Percentiles rank a stretch among this genome's conserved stretches.
These are phyloP conservation scores for Caligus rogercresseyi DNA, from an alignment of 1,140 invertebrate species.

Conservation along the genomic window DNA sequence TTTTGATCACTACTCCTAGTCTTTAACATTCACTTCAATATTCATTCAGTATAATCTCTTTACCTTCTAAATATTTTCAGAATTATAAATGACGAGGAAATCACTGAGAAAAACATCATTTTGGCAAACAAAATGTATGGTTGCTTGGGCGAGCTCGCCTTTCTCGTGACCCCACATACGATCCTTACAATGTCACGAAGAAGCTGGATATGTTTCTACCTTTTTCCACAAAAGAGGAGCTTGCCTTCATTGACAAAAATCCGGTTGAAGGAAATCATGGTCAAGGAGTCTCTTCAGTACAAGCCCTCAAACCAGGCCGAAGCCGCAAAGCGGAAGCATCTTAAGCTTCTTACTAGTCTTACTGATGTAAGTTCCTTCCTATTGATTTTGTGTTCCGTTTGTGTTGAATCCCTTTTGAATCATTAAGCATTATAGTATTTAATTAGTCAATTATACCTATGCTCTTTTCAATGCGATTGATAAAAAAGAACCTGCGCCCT, in stretches of 20 bases:
- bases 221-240: neutral
- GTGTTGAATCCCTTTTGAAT: no score
- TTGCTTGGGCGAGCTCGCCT: constrained; percentile 15
- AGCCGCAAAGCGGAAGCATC: neutral
- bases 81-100: constrained; percentile 27
- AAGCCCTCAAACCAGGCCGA: neutral
- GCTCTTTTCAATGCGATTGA: neutral
- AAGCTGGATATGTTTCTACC: constrained; percentile 11
- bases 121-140: constrained; percentile 15
- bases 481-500: no score
- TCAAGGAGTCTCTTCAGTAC: constrained; percentile 14
- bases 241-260: constrained; percentile 11
- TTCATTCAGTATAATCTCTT: no score
- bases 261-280: constrained; percentile 16
- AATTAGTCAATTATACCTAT: neutral
- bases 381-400: neutral
- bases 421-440: no score
- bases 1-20: no score
- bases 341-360: neutral
- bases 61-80: no score
- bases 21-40: no score
- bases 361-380: neutral
- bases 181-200: constrained; percentile 4
- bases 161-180: constrained; percentile 7
- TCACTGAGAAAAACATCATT: constrained; percentile 17